Conservation (phyloP, 2,888 invertebrate species). For the Quadroppia sp. region DNA sequence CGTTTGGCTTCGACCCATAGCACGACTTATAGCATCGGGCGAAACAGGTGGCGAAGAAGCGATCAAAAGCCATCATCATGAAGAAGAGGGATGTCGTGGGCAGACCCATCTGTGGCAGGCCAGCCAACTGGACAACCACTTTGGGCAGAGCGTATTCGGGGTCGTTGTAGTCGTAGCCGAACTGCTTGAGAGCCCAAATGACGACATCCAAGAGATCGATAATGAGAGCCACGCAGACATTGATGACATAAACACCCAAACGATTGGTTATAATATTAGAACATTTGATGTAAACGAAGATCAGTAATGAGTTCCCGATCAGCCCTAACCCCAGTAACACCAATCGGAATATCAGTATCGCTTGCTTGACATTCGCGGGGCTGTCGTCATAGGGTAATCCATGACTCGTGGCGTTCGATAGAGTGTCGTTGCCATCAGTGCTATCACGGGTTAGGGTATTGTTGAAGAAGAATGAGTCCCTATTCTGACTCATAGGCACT, state of each 20-base stretch:
- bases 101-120: constrained; percentile 36
- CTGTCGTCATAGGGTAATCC: constrained; percentile 39
- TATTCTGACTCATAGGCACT: neutral
- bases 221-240: constrained; percentile 34
- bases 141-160: constrained; percentile 20
- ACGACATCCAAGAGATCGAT: constrained; percentile 36
- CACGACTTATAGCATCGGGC: constrained; percentile 37
- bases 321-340: constrained; percentile 38
- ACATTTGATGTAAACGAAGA: constrained; percentile 39
- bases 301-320: constrained; percentile 34
- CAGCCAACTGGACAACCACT: constrained; percentile 13
- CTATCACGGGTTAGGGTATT: neutral
- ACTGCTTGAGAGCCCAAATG: constrained; percentile 39
- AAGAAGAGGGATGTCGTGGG: constrained; percentile 40
- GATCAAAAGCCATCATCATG: constrained; percentile 36
- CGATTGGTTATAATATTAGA: constrained; percentile 37
- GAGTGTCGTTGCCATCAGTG: neutral
- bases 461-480: no score
- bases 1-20: constrained; percentile 35
- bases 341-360: constrained; percentile 38
- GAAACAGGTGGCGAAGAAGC: constrained; percentile 41
- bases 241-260: constrained; percentile 39
- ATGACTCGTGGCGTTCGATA: constrained; percentile 10
- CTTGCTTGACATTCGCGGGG: constrained; percentile 34
- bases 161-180: constrained; percentile 36